These are phyloP conservation scores for Solen grandis DNA, from an alignment of 1,140 invertebrate species.

Conservation along the genomic window DNA sequence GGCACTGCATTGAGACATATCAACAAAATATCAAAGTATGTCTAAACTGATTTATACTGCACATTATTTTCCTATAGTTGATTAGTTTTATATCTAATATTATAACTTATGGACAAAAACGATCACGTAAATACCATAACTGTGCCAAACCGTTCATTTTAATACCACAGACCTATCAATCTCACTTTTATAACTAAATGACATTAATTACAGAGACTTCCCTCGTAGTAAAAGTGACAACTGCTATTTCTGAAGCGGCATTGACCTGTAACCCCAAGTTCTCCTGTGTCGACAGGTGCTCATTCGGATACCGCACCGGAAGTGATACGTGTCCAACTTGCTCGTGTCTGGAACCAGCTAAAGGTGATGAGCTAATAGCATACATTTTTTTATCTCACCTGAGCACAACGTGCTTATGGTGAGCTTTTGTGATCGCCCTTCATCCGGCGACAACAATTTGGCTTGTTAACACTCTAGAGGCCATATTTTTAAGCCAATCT, in stretches of 20 bases:
- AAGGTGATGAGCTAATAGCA: not conserved
- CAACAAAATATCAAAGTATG: too few relatives aligned
- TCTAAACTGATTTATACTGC: too few relatives aligned
- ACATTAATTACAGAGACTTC: slow-evolving; percentile 30
- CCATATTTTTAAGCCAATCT: too few relatives aligned
- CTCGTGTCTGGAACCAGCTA: slow-evolving; percentile 8
- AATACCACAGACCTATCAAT: not conserved
- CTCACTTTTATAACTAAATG: not conserved
- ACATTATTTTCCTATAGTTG: too few relatives aligned
- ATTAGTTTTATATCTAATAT: too few relatives aligned
- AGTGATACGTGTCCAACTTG: slow-evolving; percentile 31
- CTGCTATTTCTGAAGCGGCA: slow-evolving; percentile 4
- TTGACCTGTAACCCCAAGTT: slow-evolving; percentile 26
- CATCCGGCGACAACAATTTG: too few relatives aligned
- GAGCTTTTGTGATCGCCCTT: too few relatives aligned
- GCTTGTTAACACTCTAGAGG: too few relatives aligned
- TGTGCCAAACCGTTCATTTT: not conserved
- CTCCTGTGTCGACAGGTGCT: slow-evolving; percentile 38
- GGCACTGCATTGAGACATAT: too few relatives aligned
- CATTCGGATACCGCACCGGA: slow-evolving; percentile 37
- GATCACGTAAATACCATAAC: not conserved
- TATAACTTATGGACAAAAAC: too few relatives aligned
- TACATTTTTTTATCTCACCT: not conserved
- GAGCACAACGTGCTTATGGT: too few relatives aligned
- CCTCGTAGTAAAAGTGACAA: slow-evolving; percentile 1